phyloP scores from a whole-genome alignment of 1,140 invertebrate species.

The Helicoverpa armigera region DNA sequence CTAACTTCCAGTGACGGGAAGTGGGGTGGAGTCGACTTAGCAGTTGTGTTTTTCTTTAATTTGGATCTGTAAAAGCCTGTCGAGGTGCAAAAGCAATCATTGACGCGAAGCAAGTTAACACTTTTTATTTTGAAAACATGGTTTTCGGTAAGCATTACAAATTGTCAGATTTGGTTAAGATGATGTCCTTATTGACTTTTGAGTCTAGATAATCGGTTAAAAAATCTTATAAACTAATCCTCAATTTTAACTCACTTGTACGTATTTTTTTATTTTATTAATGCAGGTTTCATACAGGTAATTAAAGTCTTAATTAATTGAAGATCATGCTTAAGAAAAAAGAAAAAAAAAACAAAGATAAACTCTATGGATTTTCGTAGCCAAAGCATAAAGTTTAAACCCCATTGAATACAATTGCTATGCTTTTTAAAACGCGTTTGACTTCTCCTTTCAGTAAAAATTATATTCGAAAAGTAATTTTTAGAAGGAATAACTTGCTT shows the following conservation, averaged over 20 bases:
- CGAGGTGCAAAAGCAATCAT: too few species aligned
- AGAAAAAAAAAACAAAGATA: neutral
- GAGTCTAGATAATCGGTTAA: too few species aligned
- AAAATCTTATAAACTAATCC: too few species aligned
- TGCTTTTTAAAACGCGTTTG: slow-evolving; percentile 50
- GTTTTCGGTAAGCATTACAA: too few species aligned
- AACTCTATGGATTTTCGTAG: slow-evolving; percentile 2
- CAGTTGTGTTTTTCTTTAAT: neutral
- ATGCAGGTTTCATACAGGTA: neutral
- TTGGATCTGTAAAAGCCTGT: neutral
- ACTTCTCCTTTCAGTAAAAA: slow-evolving; percentile 46
- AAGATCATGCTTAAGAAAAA: neutral
- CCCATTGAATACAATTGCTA: slow-evolving; percentile 47
- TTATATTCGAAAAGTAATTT: slow-evolving; percentile 41
- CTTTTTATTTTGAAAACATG: too few species aligned
- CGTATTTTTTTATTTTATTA: too few species aligned
- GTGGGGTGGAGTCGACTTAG: neutral
- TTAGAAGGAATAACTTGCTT: slow-evolving; percentile 18
- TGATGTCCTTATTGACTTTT: too few species aligned
- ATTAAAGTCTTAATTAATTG: neutral
- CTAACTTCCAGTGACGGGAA: slow-evolving; percentile 21
- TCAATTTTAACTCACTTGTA: too few species aligned
- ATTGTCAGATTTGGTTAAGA: neutral
- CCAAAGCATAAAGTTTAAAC: slow-evolving; percentile 39
- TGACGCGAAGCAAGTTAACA: too few species aligned